A percentile compares a stretch with the other conserved stretches of the same genome.
Conservation (phyloP, 2,113 vertebrate genomes). For the Osmerus mordax region DNA sequence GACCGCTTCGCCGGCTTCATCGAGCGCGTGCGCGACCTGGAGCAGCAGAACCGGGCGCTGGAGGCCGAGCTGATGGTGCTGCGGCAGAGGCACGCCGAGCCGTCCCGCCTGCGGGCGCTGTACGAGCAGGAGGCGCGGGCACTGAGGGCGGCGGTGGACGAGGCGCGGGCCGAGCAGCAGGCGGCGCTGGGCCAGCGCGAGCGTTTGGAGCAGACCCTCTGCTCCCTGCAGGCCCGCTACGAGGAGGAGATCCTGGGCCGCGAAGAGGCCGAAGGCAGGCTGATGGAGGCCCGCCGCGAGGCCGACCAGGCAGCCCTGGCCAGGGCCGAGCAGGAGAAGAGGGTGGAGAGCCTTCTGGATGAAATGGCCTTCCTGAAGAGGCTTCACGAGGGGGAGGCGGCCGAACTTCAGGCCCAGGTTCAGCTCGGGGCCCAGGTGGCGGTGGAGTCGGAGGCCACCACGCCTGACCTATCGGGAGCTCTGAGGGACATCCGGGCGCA, state of each 20-base stretch:
- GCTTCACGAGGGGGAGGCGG: slow-evolving; percentile 62
- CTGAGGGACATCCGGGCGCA: slow-evolving; percentile 62
- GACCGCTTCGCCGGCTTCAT: slow-evolving; percentile 76
- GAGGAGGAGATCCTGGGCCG: slow-evolving; percentile 59
- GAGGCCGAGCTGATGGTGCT: slow-evolving; percentile 56
- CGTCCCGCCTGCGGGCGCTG: slow-evolving; percentile 73
- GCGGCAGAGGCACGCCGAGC: slow-evolving; percentile 79
- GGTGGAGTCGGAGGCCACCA: slow-evolving; percentile 58
- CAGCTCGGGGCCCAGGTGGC: slow-evolving; percentile 62
- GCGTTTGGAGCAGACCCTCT: slow-evolving; percentile 60
- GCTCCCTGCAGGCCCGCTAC: slow-evolving; percentile 57
- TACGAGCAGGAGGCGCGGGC: slow-evolving; percentile 67
- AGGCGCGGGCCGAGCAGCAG: slow-evolving; percentile 71
- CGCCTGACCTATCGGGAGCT: slow-evolving; percentile 62
- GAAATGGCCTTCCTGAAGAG: slow-evolving; percentile 70
- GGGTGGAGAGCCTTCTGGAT: slow-evolving; percentile 56
- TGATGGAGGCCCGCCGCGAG: slow-evolving; percentile 68
- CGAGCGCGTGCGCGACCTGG: slow-evolving; percentile 72
- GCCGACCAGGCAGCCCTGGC: slow-evolving; percentile 62
- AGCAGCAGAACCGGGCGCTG: slow-evolving; percentile 69
- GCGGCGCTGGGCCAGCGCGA: slow-evolving; percentile 66
- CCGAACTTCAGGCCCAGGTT: slow-evolving; percentile 69
- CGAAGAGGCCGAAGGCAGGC: slow-evolving; percentile 69
- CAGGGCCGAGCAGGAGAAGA: slow-evolving; percentile 67
- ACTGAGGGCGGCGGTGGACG: slow-evolving; percentile 69